Percentiles rank a stretch among this genome's conserved stretches.
These are phyloP conservation scores for Sakesphorus luctuosus DNA, from an alignment of 2,113 vertebrate species.

Conservation along the genomic window DNA sequence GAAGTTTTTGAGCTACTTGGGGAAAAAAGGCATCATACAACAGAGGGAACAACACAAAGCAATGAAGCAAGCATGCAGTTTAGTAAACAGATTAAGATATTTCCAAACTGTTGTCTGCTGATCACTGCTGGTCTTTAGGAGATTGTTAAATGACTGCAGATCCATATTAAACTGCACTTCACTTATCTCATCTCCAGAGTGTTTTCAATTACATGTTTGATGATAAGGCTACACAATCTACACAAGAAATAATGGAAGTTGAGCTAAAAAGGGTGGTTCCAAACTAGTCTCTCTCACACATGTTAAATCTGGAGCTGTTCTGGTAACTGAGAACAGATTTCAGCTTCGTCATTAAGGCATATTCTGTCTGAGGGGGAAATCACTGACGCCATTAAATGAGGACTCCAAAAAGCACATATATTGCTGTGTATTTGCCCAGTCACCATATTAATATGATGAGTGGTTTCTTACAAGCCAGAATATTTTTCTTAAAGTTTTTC, in stretches of 20 bases:
- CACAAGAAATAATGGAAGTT: not conserved
- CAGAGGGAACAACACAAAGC: not conserved
- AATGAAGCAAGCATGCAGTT: not conserved
- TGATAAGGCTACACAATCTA: not conserved
- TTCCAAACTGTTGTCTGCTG: not conserved
- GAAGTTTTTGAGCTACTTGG: not conserved
- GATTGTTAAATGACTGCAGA: not conserved
- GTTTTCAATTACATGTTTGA: not conserved
- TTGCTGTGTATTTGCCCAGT: not conserved
- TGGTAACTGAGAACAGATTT: slow-evolving; percentile 13
- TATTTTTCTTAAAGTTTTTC: not conserved
- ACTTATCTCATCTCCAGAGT: not conserved
- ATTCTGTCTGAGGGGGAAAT: not conserved
- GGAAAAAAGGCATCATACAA: not conserved
- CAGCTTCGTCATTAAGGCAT: not conserved
- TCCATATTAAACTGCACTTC: not conserved
- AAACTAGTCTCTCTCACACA: not conserved
- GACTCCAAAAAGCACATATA: not conserved
- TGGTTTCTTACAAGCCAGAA: not conserved
- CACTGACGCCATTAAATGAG: not conserved
- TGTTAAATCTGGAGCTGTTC: not conserved
- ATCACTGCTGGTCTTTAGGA: not conserved
- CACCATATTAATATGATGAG: not conserved
- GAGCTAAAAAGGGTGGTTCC: not conserved
- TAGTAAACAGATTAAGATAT: not conserved